Conservation (phyloP, 2,888 invertebrate species). For the Oscheius sp. region DNA sequence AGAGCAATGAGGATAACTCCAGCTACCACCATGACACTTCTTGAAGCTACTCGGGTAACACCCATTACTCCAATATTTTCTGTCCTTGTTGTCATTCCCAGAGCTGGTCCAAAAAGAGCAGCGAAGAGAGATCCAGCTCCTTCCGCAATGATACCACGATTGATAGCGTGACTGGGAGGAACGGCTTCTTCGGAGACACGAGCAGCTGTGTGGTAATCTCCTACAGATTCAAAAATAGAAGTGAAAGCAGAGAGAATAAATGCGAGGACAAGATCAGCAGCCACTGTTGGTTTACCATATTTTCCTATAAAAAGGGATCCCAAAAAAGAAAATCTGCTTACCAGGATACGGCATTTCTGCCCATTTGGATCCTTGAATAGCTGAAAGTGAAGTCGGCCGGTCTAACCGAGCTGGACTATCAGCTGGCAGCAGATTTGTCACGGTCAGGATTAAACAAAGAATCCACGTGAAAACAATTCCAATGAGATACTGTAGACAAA, state of each 20-base stretch:
- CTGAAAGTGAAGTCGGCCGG: constrained; percentile 61
- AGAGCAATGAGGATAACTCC: constrained; percentile 74
- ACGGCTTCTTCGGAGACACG: constrained; percentile 81
- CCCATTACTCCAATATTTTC: constrained; percentile 91
- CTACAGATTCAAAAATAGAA: constrained; percentile 70
- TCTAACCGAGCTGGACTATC: constrained; percentile 69
- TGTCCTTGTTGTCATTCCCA: constrained; percentile 89
- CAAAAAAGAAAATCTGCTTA: constrained; percentile 14
- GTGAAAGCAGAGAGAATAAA: constrained; percentile 71
- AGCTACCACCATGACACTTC: constrained; percentile 74
- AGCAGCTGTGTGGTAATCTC: constrained; percentile 89
- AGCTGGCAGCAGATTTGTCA: constrained; percentile 59
- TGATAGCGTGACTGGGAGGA: constrained; percentile 87
- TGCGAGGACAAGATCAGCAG: constrained; percentile 63
- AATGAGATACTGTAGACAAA: constrained; percentile 66
- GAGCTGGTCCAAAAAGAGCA: constrained; percentile 87
- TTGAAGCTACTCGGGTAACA: constrained; percentile 82
- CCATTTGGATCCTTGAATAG: constrained; percentile 65
- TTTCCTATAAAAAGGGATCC: constrained; percentile 49
- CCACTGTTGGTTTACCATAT: constrained; percentile 67
- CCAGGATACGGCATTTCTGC: constrained; percentile 67
- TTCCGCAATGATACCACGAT: constrained; percentile 87
- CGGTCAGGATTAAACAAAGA: constrained; percentile 67
- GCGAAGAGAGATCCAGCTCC: constrained; percentile 82
- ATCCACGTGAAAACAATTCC: constrained; percentile 70